Conservation (phyloP, 2,797 vertebrate species). For the Danionella dracula region DNA sequence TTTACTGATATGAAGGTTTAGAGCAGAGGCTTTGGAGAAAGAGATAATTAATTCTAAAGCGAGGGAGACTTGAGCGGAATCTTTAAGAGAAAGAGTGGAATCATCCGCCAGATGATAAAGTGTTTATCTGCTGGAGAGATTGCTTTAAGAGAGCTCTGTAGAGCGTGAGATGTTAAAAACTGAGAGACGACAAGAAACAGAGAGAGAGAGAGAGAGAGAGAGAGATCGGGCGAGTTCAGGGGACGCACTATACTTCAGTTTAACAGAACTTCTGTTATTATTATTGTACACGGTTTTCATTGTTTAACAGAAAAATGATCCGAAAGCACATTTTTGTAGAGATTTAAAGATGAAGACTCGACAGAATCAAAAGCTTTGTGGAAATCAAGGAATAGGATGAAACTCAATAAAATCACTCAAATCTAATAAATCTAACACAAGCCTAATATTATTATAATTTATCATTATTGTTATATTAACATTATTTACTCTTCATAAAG, state of each 20-base stretch:
- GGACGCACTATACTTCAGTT: too few species aligned
- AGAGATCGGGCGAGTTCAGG: too few species aligned
- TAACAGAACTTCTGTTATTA: not conserved
- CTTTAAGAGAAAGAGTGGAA: not conserved
- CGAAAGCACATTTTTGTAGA: too few species aligned
- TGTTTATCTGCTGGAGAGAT: too few species aligned
- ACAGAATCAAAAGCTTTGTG: not conserved
- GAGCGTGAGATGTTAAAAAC: too few species aligned
- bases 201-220: too few species aligned
- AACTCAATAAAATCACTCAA: not conserved
- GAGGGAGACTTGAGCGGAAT: not conserved
- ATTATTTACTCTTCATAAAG: too few species aligned
- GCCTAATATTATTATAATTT: too few species aligned
- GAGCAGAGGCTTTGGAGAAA: not conserved
- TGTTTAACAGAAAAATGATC: too few species aligned
- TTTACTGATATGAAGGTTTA: conserved; percentile 5
- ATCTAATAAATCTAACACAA: conserved; percentile 4
- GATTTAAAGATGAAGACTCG: not conserved
- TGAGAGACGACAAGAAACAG: too few species aligned
- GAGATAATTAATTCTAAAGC: not conserved
- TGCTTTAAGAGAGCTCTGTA: too few species aligned
- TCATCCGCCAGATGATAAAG: not conserved
- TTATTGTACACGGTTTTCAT: not conserved
- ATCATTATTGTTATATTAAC: too few species aligned
- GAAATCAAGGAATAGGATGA: conserved; percentile 1